Conservation (phyloP, 2,113 vertebrate species). For the Symphodus melops region DNA sequence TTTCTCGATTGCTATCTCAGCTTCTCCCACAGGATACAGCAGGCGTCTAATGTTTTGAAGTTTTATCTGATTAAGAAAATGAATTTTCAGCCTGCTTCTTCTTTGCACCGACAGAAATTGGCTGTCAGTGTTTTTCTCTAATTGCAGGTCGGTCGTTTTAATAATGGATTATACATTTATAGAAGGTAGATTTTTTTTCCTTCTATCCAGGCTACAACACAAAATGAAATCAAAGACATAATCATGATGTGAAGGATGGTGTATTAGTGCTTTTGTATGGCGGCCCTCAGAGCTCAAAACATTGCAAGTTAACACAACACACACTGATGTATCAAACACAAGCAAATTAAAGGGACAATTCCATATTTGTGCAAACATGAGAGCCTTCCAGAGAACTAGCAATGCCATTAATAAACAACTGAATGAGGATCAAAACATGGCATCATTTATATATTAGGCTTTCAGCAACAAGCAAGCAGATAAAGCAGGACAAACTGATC, state of each 20-base stretch:
- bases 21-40: conserved; percentile 45
- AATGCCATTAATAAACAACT: too few relatives aligned
- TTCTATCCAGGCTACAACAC: conserved; percentile 6
- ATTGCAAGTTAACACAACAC: background rate
- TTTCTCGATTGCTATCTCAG: conserved; percentile 69
- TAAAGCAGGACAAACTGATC: too few relatives aligned
- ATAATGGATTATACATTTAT: conserved; percentile 39
- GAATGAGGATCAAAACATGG: too few relatives aligned
- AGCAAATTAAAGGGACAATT: too few relatives aligned
- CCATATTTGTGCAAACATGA: too few relatives aligned
- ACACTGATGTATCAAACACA: too few relatives aligned
- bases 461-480: too few relatives aligned
- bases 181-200: background rate
- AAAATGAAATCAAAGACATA: background rate
- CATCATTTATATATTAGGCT: too few relatives aligned
- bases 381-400: too few relatives aligned
- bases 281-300: background rate
- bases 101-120: conserved; percentile 45
- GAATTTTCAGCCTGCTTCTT: conserved; percentile 45
- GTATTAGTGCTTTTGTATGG: background rate
- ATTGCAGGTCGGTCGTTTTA: conserved; percentile 43
- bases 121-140: conserved; percentile 23
- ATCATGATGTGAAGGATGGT: background rate
- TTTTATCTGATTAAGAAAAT: conserved; percentile 74
- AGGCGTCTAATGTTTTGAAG: conserved; percentile 63